These are phyloP conservation scores for Lordiphosa clarofinis DNA, from an alignment of 1,140 invertebrate species.

Conservation along the genomic window DNA sequence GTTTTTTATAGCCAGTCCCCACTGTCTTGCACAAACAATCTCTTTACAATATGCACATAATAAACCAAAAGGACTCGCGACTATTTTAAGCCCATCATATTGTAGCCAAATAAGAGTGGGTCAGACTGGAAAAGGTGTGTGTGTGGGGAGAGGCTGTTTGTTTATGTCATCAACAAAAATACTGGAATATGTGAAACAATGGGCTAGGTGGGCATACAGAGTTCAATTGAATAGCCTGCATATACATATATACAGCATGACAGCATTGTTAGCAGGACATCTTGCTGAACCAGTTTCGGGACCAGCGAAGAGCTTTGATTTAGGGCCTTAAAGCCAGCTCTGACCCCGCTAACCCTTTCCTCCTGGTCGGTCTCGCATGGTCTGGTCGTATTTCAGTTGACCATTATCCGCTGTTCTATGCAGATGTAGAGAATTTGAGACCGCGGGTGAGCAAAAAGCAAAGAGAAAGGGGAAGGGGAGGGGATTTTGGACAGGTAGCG, in stretches of 20 bases:
- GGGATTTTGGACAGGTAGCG: slow-evolving; percentile 41
- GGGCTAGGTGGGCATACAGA: slow-evolving; percentile 5
- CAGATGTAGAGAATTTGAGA: slow-evolving; percentile 62
- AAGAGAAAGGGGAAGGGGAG: background rate
- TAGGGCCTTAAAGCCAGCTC: background rate
- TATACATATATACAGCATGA: background rate
- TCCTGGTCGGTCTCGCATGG: slow-evolving; percentile 23
- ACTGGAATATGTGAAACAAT: slow-evolving; percentile 11
- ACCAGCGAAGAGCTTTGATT: background rate
- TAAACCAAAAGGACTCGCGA: too few relatives aligned
- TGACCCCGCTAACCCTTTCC: too few relatives aligned
- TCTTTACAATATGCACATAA: too few relatives aligned
- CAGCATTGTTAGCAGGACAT: background rate
- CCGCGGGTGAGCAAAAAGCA: background rate
- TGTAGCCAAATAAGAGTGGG: too few relatives aligned
- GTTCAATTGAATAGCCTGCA: slow-evolving; percentile 31
- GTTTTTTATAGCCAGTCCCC: too few relatives aligned
- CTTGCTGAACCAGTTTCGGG: too few relatives aligned
- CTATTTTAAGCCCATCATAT: too few relatives aligned
- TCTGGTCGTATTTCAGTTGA: slow-evolving; percentile 60
- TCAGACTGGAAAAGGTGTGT: too few relatives aligned
- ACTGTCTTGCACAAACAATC: too few relatives aligned
- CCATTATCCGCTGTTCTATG: slow-evolving; percentile 66
- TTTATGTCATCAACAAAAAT: too few relatives aligned
- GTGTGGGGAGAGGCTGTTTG: too few relatives aligned